Percentiles rank a stretch among this genome's conserved stretches.
Evolutionary conservation across 2,797 vertebrate genomes (phyloP).

Genomic region (Macropus fuliginosus): DNA sequence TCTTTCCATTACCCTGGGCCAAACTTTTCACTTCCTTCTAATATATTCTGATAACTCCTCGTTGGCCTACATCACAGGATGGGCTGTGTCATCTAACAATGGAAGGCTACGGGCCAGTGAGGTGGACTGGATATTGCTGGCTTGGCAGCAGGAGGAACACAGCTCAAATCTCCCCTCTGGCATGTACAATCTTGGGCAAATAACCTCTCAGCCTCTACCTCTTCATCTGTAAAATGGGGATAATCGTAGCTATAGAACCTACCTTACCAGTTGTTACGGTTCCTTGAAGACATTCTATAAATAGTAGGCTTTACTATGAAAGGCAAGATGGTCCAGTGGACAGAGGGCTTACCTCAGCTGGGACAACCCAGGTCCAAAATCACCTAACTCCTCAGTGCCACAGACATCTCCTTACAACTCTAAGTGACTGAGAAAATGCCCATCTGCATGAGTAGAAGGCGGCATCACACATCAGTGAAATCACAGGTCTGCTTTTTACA

Average conservation of each 20-base stretch:
- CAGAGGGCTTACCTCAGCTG: background rate
- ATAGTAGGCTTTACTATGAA: background rate
- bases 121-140: background rate
- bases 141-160: background rate
- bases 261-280: background rate
- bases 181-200: background rate
- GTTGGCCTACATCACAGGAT: slow-evolving; percentile 23
- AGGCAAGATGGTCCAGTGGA: background rate
- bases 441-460: background rate
- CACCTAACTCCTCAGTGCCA: background rate
- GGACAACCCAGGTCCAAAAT: background rate
- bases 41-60: slow-evolving; percentile 15
- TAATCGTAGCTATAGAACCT: background rate
- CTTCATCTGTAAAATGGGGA: background rate
- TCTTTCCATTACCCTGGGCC: slow-evolving; percentile 13
- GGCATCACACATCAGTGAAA: background rate
- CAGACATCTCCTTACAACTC: background rate
- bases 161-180: background rate
- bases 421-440: background rate
- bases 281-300: background rate
- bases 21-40: slow-evolving; percentile 13
- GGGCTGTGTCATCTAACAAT: background rate
- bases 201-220: background rate
- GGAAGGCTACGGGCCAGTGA: background rate
- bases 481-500: background rate